Conservation (phyloP, 2,888 invertebrate species). For the Proisotoma minuta region DNA sequence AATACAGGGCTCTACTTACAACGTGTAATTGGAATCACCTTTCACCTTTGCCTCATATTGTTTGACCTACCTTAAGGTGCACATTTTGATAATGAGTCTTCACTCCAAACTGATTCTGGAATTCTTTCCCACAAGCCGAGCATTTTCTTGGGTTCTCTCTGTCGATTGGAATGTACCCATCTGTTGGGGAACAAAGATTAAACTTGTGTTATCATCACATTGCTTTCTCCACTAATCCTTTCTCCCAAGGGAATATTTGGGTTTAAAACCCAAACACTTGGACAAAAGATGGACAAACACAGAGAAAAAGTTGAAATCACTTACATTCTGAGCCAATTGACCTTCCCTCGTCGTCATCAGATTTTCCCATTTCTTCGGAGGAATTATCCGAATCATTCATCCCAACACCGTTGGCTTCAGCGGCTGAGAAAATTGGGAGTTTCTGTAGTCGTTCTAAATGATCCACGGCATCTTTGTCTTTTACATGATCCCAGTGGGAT, state of each 20-base stretch:
- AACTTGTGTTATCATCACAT: background rate
- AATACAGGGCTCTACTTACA: background rate
- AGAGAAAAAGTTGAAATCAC: constrained; percentile 11
- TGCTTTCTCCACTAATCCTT: background rate
- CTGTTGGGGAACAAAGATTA: constrained; percentile 2
- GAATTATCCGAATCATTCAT: constrained; percentile 20
- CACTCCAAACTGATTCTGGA: constrained; percentile 86
- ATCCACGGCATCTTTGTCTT: constrained; percentile 27
- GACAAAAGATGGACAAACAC: constrained; percentile 20
- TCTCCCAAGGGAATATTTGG: background rate
- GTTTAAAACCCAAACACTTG: constrained; percentile 7
- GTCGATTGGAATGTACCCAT: constrained; percentile 9
- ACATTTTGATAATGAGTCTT: constrained; percentile 91
- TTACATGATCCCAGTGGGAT: constrained; percentile 13
- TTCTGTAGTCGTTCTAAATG: constrained; percentile 29
- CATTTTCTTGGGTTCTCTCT: constrained; percentile 87
- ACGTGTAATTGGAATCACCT: background rate
- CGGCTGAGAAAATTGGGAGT: constrained; percentile 6
- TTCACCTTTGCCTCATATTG: background rate
- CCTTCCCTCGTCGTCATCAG: constrained; percentile 48
- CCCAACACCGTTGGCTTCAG: background rate
- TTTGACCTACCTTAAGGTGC: constrained; percentile 66
- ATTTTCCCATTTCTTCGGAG: constrained; percentile 19
- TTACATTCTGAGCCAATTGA: constrained; percentile 44
- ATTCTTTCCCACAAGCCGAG: constrained; percentile 85